Evolutionary conservation across 1,140 invertebrate genomes (phyloP).

Genomic region (Pseudachorutes palmiensis): DNA sequence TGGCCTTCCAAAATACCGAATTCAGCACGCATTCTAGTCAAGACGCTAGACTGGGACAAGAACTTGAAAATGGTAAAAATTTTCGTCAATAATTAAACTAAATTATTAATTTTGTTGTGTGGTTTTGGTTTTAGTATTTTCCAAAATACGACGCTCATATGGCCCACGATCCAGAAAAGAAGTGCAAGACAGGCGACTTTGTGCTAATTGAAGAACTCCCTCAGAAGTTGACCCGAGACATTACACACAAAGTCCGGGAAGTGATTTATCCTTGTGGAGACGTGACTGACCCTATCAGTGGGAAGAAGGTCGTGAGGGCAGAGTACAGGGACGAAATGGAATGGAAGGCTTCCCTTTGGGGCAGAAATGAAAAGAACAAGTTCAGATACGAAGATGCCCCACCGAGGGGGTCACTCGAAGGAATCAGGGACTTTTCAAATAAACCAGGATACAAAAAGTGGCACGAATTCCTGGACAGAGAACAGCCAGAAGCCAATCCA

Average conservation of each 20-base stretch:
- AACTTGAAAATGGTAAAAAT: slow-evolving; percentile 57
- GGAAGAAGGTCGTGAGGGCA: slow-evolving; percentile 62
- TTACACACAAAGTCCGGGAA: slow-evolving; percentile 68
- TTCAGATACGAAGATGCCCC: slow-evolving; percentile 71
- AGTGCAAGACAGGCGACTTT: slow-evolving; percentile 70
- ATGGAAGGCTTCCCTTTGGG: slow-evolving; percentile 55
- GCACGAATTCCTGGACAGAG: slow-evolving; percentile 57
- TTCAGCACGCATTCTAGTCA: slow-evolving; percentile 64
- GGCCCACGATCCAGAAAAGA: slow-evolving; percentile 64
- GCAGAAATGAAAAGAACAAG: slow-evolving; percentile 48
- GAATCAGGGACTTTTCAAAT: slow-evolving; percentile 68
- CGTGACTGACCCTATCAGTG: slow-evolving; percentile 69
- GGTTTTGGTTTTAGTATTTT: too few species aligned
- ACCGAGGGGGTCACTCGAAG: slow-evolving; percentile 67
- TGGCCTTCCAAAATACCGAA: slow-evolving; percentile 62
- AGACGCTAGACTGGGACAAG: slow-evolving; percentile 58
- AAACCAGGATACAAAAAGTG: slow-evolving; percentile 65
- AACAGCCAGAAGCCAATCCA: slow-evolving; percentile 27
- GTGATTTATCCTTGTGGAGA: slow-evolving; percentile 72
- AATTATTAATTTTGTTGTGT: too few species aligned
- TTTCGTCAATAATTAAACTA: slow-evolving; percentile 38
- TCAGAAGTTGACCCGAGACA: slow-evolving; percentile 60
- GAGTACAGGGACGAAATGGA: slow-evolving; percentile 66
- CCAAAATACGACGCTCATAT: slow-evolving; percentile 58
- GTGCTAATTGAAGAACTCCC: slow-evolving; percentile 66